Evolutionary conservation across 1,140 invertebrate species (phyloP).

Genomic region (Scaptomyza montana): DNA sequence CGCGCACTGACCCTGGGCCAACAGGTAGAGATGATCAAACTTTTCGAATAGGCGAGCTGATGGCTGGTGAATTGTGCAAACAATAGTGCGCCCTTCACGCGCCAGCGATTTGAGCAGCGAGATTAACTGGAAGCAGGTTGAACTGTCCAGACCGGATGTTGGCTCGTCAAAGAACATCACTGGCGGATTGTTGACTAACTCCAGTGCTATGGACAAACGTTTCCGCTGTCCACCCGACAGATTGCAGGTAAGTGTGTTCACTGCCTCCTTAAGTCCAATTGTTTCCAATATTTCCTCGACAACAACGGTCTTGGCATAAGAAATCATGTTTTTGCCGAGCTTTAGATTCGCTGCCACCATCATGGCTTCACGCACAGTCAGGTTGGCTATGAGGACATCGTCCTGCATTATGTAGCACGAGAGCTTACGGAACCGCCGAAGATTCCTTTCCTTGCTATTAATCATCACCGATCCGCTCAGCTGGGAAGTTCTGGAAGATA

Average conservation of each 20-base stretch:
- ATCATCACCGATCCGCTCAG: conserved; percentile 91
- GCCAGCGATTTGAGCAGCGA: conserved; percentile 91
- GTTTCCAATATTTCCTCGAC: conserved; percentile 93
- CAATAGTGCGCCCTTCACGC: conserved; percentile 93
- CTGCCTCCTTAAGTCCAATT: conserved; percentile 89
- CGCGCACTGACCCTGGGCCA: conserved; percentile 96
- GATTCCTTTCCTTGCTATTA: conserved; percentile 93
- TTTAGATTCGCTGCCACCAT: conserved; percentile 94
- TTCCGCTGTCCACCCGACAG: conserved; percentile 97
- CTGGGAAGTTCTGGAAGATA: conserved; percentile 88
- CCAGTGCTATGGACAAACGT: conserved; percentile 94
- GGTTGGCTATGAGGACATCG: conserved; percentile 93
- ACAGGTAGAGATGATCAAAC: conserved; percentile 96
- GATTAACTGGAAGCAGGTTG: conserved; percentile 96
- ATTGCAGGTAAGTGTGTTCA: conserved; percentile 90
- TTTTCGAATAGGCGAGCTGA: conserved; percentile 97
- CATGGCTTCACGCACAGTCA: conserved; percentile 95
- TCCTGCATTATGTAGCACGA: conserved; percentile 99
- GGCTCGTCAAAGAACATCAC: conserved; percentile 99
- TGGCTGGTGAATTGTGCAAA: conserved; percentile 98
- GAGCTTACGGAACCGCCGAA: conserved; percentile 94
- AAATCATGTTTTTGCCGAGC: conserved; percentile 91
- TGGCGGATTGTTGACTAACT: conserved; percentile 95
- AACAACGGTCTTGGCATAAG: conserved; percentile 90
- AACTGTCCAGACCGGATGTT: conserved; percentile 97